Base-by-base conservation (phyloP, 2,888 invertebrate species). In the Orchesella flavescens region DNA sequence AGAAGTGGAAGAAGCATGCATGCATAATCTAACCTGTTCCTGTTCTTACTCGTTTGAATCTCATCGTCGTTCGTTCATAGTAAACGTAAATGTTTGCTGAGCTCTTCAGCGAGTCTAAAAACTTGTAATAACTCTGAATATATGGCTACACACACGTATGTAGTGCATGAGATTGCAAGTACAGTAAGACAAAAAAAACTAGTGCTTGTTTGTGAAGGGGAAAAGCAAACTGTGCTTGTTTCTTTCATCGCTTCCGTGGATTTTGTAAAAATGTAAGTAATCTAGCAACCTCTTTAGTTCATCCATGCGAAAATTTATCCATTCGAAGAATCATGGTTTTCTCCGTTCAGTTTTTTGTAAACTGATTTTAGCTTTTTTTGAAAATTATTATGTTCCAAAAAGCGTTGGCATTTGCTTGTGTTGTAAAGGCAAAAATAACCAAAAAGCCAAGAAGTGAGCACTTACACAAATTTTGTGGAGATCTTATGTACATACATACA, bases 281-380 rank as follows among this genome's bases (percentile, higher is more conserved):
- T 73, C 61, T 82, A 49, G 63, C 72, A 82, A 72, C 74, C 77
- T 83, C 77, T 77, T 81, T 85, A 76, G 85, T 63, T 85, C 85
- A 85, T 83, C 83, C 83, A 85, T 83, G 85, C 85, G 85, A 85
- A 85, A 83, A 85, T 85, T 80, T 83, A 78, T 71, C 82, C 81
- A 84, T 79, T 85, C 61, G 69, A 81, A 74, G 57, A 81, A 69
- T 74, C 81, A 69, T 73, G 43, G 72, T 75, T 73, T 73, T 61
- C 61, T 65, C 74, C 46, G 65, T 75, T 75, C 43, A 1, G 7
- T 23, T 49, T 53, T 65, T 59, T 44, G 19, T 43, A 76, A 76
- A 76, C 76, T 66, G 76, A 76, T 76, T 63, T 75, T 57, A 24
- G 66, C 59, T 69, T 80, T 34, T 34, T 34, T 74, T 23, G 43